These are phyloP conservation scores for Cyclophora punctaria DNA, from an alignment of 2,888 invertebrate species.

Conservation along the genomic window DNA sequence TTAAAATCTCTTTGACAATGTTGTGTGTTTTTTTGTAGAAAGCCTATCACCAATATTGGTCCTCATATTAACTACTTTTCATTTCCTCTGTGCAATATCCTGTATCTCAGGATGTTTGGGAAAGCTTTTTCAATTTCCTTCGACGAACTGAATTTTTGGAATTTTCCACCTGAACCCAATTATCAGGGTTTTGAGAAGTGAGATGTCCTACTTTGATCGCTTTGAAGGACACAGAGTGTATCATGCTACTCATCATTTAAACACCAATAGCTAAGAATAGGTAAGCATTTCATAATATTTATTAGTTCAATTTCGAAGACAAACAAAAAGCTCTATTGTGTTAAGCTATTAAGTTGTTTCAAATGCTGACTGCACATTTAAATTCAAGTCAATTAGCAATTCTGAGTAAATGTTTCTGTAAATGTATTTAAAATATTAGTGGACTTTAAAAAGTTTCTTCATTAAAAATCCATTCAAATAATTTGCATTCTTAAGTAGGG, in stretches of 20 bases:
- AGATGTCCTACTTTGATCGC: too few relatives aligned
- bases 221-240: too few relatives aligned
- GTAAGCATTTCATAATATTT: too few relatives aligned
- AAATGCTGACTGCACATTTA: too few relatives aligned
- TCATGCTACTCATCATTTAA: too few relatives aligned
- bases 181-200: too few relatives aligned
- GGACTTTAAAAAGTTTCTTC: slow-evolving; percentile 29
- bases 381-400: too few relatives aligned
- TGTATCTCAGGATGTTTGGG: slow-evolving; percentile 48
- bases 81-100: slow-evolving; percentile 58
- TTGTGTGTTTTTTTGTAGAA: slow-evolving; percentile 6
- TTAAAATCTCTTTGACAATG: slow-evolving; percentile 13
- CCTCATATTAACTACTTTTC: slow-evolving; percentile 40
- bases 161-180: slow-evolving; percentile 24
- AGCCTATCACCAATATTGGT: slow-evolving; percentile 19
- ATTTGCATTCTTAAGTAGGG: slow-evolving; percentile 29
- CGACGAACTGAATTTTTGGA: slow-evolving; percentile 36
- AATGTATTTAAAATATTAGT: slow-evolving; percentile 13
- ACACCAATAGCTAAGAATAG: too few relatives aligned
- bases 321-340: too few relatives aligned
- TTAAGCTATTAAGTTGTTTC: too few relatives aligned
- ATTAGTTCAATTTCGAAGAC: too few relatives aligned
- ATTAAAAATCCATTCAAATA: slow-evolving; percentile 35
- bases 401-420: neutral
- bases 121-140: slow-evolving; percentile 62